Conservation (phyloP, 2,888 invertebrate species). For the Rhyacophila evoluta region DNA sequence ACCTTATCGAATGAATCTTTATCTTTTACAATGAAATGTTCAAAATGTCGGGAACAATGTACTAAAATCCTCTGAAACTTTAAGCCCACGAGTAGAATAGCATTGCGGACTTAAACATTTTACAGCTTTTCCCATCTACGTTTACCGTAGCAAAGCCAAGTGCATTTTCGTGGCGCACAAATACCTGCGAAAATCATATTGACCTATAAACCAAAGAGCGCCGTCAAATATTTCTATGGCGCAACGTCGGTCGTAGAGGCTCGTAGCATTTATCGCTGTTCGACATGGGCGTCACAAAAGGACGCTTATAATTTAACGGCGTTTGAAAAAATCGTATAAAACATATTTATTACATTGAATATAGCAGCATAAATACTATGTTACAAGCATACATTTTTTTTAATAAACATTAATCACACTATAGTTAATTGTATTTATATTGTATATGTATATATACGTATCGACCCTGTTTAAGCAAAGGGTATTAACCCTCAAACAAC, state of each 20-base stretch:
- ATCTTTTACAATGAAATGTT: background rate
- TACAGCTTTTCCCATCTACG: background rate
- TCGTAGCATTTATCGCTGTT: background rate
- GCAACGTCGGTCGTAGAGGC: background rate
- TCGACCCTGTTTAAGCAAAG: no score
- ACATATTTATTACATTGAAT: no score
- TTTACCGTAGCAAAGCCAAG: background rate
- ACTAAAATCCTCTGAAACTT: background rate
- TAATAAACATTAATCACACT: no score
- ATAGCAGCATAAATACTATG: no score
- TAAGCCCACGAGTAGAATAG: background rate
- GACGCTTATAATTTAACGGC: background rate
- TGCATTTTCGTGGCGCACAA: constrained; percentile 17
- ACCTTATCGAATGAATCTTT: background rate
- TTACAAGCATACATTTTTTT: no score
- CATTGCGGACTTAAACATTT: background rate
- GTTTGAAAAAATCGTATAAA: no score
- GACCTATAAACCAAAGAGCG: constrained; percentile 14
- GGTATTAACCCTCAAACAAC: no score
- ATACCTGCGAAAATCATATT: constrained; percentile 34
- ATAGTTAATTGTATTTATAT: no score
- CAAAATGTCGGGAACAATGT: background rate
- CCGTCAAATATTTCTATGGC: constrained; percentile 10
- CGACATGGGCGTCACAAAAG: background rate
- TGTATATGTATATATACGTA: no score